Evolutionary conservation across 2,797 vertebrate genomes (phyloP), one percentile per base, ranked within the genome.

Genomic region (Orestias chungarensis): DNA sequence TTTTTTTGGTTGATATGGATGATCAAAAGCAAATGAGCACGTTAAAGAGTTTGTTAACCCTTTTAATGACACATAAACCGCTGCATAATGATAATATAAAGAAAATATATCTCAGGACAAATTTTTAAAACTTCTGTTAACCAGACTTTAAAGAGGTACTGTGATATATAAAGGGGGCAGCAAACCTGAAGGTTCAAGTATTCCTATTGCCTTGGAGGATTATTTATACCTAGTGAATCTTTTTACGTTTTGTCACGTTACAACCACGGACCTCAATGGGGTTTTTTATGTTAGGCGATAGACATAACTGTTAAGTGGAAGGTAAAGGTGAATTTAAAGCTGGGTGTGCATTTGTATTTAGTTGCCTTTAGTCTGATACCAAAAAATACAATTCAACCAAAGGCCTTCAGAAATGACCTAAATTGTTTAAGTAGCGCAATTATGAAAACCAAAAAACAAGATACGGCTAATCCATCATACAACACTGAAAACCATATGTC

Each of bases 101-200:
- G 70, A 79, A 70, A 76, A 78, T 74, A 78, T 70, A 35, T 43
- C 87, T 75, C 79, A 81, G 78, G 79, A 82, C 81, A 74, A 85
- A 81, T 81, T 86, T 86, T 83, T 69, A 80, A 73, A 76, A 47
- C 79, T 75, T 73, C 76, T 65, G 64, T 73, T 67, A 71, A 82
- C 78, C 66, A 68, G 79, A 73, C 66, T 61, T 87, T 66, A 31
- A 46, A 79, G 79, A 66, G 79, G 85, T 70, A 64, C 81, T 77
- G 49, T 84, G 89, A 90, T 89, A 87, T 86, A 75, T 88, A 82
- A 89, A 91, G 78, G 86, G 88, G 86, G 84, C 82, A 86, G 91
- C 90, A 92, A 91, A 93, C 82, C 73, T 81, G 44, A 80, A 70
- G 83, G 74, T 79, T 79, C 78, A 69, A 79, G 71, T 81, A 67